Conservation (phyloP, 1,140 invertebrate genomes). For the Caenorhabditis remanei region DNA sequence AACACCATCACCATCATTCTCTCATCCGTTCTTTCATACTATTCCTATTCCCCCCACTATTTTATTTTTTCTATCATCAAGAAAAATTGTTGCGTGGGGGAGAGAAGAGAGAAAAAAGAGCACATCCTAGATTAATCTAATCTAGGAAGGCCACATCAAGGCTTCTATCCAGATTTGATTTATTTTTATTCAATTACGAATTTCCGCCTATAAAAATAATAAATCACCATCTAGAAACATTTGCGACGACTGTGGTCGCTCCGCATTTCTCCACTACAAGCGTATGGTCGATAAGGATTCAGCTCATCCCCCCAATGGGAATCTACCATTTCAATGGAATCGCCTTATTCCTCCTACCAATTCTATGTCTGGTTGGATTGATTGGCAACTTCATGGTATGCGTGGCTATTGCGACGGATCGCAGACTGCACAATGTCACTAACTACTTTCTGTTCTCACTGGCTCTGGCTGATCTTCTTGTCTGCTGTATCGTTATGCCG, state of each 20-base stretch:
- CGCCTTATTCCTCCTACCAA: conserved; percentile 69
- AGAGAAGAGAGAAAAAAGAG: background rate
- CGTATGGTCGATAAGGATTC: conserved; percentile 49
- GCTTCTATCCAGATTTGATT: conserved; percentile 6
- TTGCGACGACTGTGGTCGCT: conserved; percentile 12
- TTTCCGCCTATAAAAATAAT: background rate
- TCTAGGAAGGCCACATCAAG: conserved; percentile 31
- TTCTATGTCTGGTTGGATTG: conserved; percentile 70
- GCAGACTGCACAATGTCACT: conserved; percentile 79
- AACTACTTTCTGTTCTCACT: conserved; percentile 80
- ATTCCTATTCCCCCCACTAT: no score
- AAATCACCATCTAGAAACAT: conserved; percentile 25
- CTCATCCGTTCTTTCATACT: no score
- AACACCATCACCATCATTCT: background rate
- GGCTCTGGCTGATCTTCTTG: conserved; percentile 79
- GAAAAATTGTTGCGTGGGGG: conserved; percentile 22
- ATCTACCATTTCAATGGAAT: conserved; percentile 63
- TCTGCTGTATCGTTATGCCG: conserved; percentile 77
- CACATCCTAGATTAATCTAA: conserved; percentile 42
- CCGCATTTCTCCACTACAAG: conserved; percentile 43
- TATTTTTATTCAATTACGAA: conserved; percentile 43
- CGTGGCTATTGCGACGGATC: conserved; percentile 78
- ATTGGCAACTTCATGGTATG: conserved; percentile 79
- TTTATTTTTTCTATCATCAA: conserved; percentile 6
- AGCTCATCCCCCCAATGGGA: conserved; percentile 45